Base-by-base conservation (phyloP, 2,888 invertebrate genomes). In the Agrotis exclamationis region DNA sequence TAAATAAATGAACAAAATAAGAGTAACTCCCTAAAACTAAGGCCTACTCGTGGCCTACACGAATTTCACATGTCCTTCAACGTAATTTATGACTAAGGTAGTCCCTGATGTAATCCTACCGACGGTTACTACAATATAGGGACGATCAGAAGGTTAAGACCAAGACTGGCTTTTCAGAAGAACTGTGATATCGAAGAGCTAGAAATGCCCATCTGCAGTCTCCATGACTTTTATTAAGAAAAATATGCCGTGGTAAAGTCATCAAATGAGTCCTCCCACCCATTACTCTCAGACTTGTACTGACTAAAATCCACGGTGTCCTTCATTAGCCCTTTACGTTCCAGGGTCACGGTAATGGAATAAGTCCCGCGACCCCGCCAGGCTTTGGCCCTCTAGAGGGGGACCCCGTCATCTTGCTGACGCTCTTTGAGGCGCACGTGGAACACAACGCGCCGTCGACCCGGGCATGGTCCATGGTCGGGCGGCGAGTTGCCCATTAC, bases 91-190 rank as follows among this genome's bases (percentile, higher is more conserved):
- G 66, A 68, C 58, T 51, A 18, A 45, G 57, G 59, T 66, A 57
- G 63, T 72, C 80, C 78, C 74, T 65, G 47, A 72, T 66, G 74
- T 83, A 83, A 83, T 80, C 70, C 72, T 66, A 58, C 54, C 54
- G 44, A 48, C 28, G 54, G 68, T 63, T 3, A 39, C n/a, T 48
- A 45, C 28, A 16, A 48, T 33, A 56, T 16, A 60, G 28, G n/a
- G 2, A 33, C 0, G 13, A 2, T 1, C 24, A 79, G 54, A 65
- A 79, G 76, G 60, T 56, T 33, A n/a, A 56, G n/a, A 13, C 5
- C 28, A 6, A 28, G 11, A 13, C n/a, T 33, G n/a, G 5, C 54
- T 53, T 53, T n/a, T 9, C 54, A 28, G 18, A 28, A 54, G 11
- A 54, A 18, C 28, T 54, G 18, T 28, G 18, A 5, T 28, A 5